A percentile compares a stretch with the other conserved stretches of the same genome.
These are phyloP conservation scores for Coturnix japonica DNA, from an alignment of 2,113 vertebrate genomes.

Conservation along the genomic window DNA sequence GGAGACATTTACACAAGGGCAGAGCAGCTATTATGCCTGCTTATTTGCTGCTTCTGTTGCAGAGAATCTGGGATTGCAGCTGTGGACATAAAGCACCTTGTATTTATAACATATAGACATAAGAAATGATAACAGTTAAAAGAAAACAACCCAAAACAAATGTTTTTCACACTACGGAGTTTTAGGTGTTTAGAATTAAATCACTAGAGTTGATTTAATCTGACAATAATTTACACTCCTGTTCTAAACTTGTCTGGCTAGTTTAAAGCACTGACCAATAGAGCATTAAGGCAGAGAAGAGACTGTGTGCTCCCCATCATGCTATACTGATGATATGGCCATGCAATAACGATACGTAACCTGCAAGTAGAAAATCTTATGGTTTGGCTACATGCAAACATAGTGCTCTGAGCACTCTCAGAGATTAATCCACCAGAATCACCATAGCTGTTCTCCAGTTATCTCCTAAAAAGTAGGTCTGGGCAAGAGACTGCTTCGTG, in stretches of 20 bases:
- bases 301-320: background rate
- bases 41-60: background rate
- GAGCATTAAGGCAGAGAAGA: background rate
- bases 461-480: background rate
- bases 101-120: background rate
- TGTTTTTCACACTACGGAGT: background rate
- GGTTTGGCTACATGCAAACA: background rate
- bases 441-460: background rate
- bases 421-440: background rate
- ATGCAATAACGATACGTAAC: background rate
- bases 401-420: background rate
- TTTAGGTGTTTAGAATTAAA: background rate
- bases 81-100: background rate
- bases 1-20: background rate
- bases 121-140: background rate
- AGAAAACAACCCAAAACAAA: background rate
- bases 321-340: background rate
- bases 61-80: background rate
- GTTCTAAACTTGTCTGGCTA: background rate
- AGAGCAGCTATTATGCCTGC: background rate
- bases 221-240: background rate
- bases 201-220: background rate
- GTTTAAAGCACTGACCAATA: background rate
- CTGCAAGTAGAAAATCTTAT: background rate
- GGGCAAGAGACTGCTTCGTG: background rate